Evolutionary conservation across 2,113 vertebrate species (phyloP).

Genomic region (zebrafish (Danio rerio)): DNA sequence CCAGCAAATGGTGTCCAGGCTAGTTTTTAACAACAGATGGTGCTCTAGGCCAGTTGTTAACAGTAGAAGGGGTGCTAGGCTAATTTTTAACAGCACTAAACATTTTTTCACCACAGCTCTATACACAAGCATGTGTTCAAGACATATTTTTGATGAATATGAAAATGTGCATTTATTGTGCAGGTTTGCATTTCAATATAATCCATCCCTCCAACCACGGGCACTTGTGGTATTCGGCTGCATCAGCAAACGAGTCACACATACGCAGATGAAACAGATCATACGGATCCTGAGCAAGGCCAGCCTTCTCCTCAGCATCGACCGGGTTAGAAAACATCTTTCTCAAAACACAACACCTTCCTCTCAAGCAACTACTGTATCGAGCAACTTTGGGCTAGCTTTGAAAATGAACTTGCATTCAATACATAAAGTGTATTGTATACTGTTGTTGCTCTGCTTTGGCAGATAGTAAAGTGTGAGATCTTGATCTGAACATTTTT

Average conservation of each 20-base stretch:
- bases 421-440: neutral
- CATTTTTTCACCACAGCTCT: no score
- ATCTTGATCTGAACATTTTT: neutral
- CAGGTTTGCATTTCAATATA: conserved; percentile 91
- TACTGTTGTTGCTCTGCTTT: neutral
- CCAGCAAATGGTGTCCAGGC: no score
- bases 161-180: neutral
- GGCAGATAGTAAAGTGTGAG: neutral
- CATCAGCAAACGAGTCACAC: conserved; percentile 92
- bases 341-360: neutral
- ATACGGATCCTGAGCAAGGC: conserved; percentile 92
- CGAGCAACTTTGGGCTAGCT: no score
- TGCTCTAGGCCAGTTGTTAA: no score
- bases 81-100: no score
- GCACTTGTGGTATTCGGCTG: conserved; percentile 89
- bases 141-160: neutral
- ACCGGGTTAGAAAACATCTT: conserved; percentile 46
- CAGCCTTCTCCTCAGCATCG: conserved; percentile 60
- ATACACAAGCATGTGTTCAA: neutral
- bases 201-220: conserved; percentile 87
- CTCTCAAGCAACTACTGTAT: neutral
- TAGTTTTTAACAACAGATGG: no score
- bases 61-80: no score
- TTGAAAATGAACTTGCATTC: neutral
- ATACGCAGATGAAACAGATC: conserved; percentile 90